A percentile compares a stretch with the other conserved stretches of the same genome.
Conservation (phyloP, 2,888 invertebrate species). For the Eupithecia pulchellata region DNA sequence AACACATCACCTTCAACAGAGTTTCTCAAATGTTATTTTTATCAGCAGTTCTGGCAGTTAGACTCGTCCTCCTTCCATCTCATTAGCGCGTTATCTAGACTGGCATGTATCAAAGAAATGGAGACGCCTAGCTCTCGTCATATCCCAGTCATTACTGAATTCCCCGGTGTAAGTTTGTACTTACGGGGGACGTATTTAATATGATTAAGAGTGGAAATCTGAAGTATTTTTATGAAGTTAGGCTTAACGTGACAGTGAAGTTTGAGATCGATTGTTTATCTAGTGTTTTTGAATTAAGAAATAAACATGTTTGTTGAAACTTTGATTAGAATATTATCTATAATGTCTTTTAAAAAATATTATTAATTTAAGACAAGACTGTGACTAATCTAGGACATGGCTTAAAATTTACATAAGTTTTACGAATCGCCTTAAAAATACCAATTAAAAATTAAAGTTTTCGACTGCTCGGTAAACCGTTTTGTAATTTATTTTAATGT, state of each 20-base stretch:
- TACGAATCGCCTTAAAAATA: background rate
- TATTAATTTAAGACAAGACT: too few relatives aligned
- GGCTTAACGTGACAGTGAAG: background rate
- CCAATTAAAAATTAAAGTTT: background rate
- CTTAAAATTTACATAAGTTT: background rate
- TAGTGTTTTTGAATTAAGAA: too few relatives aligned
- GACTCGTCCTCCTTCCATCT: background rate
- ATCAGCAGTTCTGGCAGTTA: conserved; percentile 1
- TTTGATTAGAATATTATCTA: background rate
- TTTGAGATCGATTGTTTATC: too few relatives aligned
- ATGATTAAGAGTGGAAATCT: background rate
- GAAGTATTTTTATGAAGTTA: background rate
- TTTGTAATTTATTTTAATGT: background rate
- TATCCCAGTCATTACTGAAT: background rate
- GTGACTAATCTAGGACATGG: background rate
- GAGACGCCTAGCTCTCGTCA: background rate
- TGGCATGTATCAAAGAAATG: conserved; percentile 13
- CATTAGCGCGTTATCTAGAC: conserved; percentile 3
- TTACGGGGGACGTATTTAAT: background rate
- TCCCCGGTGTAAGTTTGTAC: background rate
- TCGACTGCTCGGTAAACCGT: background rate
- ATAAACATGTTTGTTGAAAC: background rate
- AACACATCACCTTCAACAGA: background rate
- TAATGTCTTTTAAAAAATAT: too few relatives aligned
- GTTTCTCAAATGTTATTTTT: background rate